These are phyloP conservation scores for Prinia subflava DNA, from an alignment of 2,113 vertebrate genomes.

Conservation along the genomic window DNA sequence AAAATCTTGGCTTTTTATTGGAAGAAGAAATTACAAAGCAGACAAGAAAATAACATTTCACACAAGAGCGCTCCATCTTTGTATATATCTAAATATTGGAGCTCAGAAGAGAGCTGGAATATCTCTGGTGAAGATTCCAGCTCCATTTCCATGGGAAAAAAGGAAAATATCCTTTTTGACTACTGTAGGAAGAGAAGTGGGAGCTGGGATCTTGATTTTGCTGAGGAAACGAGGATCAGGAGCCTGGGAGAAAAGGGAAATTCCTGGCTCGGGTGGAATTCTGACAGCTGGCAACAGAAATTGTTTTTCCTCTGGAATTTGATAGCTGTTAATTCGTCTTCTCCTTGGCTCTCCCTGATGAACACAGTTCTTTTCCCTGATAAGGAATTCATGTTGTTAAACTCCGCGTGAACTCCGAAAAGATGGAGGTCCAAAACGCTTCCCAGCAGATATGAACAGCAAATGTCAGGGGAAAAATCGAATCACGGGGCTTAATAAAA, in stretches of 20 bases:
- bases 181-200: not conserved
- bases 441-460: slow-evolving; percentile 72
- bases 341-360: slow-evolving; percentile 42
- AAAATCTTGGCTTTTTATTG: not conserved
- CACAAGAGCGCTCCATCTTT: not conserved
- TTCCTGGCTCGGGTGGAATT: slow-evolving; percentile 26
- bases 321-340: slow-evolving; percentile 74
- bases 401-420: slow-evolving; percentile 78
- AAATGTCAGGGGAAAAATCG: slow-evolving; percentile 77
- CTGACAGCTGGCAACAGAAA: slow-evolving; percentile 50
- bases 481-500: slow-evolving; percentile 77
- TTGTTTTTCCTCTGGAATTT: slow-evolving; percentile 59
- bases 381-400: slow-evolving; percentile 77
- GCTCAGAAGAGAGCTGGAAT: not conserved
- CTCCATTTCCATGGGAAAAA: not conserved
- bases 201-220: not conserved
- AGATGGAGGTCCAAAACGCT: slow-evolving; percentile 66
- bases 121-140: not conserved
- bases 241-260: not conserved
- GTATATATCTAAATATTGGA: not conserved
- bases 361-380: slow-evolving; percentile 54
- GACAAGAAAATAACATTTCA: not conserved
- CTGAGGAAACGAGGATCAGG: not conserved
- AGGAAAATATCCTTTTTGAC: not conserved
- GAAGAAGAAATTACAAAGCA: not conserved